Evolutionary conservation across 1,140 invertebrate species (phyloP).

Genomic region (Druon quercuslanigerum): DNA sequence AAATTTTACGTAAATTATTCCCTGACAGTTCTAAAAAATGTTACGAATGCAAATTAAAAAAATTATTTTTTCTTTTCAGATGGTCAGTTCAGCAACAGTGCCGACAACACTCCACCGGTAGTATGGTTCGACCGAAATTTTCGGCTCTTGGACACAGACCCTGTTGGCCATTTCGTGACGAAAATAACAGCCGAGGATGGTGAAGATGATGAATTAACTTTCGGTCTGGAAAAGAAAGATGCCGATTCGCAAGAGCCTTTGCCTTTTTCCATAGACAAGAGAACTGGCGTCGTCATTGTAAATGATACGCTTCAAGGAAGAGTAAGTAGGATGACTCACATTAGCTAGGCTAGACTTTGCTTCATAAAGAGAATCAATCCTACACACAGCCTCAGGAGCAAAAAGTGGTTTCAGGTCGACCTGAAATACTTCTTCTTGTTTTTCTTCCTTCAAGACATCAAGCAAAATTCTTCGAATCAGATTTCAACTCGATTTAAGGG

Average conservation of each 20-base stretch:
- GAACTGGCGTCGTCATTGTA: slow-evolving; percentile 82
- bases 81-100: slow-evolving; percentile 61
- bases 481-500: slow-evolving; percentile 26
- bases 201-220: slow-evolving; percentile 79
- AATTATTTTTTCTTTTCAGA: slow-evolving; percentile 43
- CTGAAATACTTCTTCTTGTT: slow-evolving; percentile 28
- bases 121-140: slow-evolving; percentile 80
- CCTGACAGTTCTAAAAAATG: not conserved
- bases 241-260: slow-evolving; percentile 68
- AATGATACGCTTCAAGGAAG: slow-evolving; percentile 82
- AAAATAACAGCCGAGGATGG: slow-evolving; percentile 78
- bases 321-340: slow-evolving; percentile 73
- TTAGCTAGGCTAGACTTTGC: not conserved
- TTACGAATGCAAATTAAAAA: not conserved
- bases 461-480: slow-evolving; percentile 30
- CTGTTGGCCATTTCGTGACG: slow-evolving; percentile 80
- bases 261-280: slow-evolving; percentile 83
- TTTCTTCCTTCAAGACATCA: slow-evolving; percentile 37
- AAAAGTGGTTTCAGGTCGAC: slow-evolving; percentile 14
- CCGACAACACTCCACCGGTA: slow-evolving; percentile 72
- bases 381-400: slow-evolving; percentile 10
- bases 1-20: slow-evolving; percentile 1
- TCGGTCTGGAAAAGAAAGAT: slow-evolving; percentile 78
- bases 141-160: slow-evolving; percentile 80
- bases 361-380: slow-evolving; percentile 27